Base-by-base conservation (phyloP, 2,797 vertebrate species). In the Lateolabrax maculatus region DNA sequence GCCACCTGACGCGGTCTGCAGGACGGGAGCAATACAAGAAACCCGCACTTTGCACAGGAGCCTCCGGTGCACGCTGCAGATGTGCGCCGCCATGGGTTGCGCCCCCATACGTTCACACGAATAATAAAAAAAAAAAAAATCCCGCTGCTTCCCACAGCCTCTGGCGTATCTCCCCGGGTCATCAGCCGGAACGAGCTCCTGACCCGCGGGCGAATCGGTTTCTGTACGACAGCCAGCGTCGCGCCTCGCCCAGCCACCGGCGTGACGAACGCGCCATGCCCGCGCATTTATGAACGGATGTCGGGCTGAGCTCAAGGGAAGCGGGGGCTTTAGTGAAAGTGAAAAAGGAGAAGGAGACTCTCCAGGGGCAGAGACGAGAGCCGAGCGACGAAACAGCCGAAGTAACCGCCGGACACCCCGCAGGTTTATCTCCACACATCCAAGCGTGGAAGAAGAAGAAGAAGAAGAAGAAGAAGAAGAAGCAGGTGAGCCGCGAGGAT, bases 201-300 rank as follows among this genome's bases (percentile, higher is more conserved):
- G 58, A 75, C 44, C 75, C 55, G 43, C 2, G 21, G n/a, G 76
- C 72, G 69, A 89, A 87, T 87, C 5, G 6, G 1, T 27, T n/a
- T n/a, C 43, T 67, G 71, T 78, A 5, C 79, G 41, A 44, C 67
- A 36, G 1, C 64, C 73, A 74, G 69, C 74, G 81, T 84, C 64
- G 53, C 27, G 46, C 43, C 60, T 64, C 34, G 60, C 55, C 48
- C 4, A 23, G 10, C 48, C 39, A 4, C 60, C 60, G 62, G 48
- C 72, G 80, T 89, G 87, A 83, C 83, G 53, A 80, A 79, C 37
- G 31, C 3, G 43, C 15, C 3, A 53, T 83, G 84, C 81, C n/a
- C 18, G 71, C 64, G 57, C 85, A 16, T 89, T 79, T 67, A 13
- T 57, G 21, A 11, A 2, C 15, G 1, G 65, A 49, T 44, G 21